Conservation (phyloP, 2,113 vertebrate genomes). For the Euleptes europaea region DNA sequence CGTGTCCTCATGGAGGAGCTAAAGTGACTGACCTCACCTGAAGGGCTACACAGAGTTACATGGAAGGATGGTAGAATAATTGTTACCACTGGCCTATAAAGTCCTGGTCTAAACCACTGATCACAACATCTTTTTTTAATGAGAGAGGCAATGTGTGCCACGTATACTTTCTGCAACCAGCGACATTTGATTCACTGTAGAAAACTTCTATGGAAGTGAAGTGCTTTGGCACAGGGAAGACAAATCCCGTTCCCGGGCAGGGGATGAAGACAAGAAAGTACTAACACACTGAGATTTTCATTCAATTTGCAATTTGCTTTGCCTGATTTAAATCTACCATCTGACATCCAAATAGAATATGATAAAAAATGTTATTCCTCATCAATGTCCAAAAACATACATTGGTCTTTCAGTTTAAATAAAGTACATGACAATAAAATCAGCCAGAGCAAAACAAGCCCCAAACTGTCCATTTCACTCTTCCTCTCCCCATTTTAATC, state of each 20-base stretch:
- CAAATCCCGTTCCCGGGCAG: constrained; percentile 11
- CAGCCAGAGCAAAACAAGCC: constrained; percentile 48
- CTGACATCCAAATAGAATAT: constrained; percentile 53
- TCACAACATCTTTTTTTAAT: not conserved
- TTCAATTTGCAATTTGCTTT: constrained; percentile 55
- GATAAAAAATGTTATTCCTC: constrained; percentile 34
- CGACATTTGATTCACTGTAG: not conserved
- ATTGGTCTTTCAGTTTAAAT: constrained; percentile 54
- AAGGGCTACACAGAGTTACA: not conserved
- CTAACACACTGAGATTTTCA: constrained; percentile 39
- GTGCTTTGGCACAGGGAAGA: constrained; percentile 6
- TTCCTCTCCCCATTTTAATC: constrained; percentile 74
- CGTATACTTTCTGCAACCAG: not conserved
- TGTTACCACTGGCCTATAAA: not conserved
- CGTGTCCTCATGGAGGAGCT: not conserved
- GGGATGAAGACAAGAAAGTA: constrained; percentile 34
- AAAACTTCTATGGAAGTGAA: not conserved
- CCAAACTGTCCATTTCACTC: constrained; percentile 60
- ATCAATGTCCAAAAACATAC: constrained; percentile 58
- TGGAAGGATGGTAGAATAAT: not conserved
- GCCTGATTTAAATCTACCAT: not conserved
- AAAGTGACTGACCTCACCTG: not conserved
- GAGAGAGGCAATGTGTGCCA: not conserved
- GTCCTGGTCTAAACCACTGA: not conserved
- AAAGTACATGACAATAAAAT: constrained; percentile 37